Evolutionary conservation across 2,113 vertebrate species (phyloP), one percentile per base, ranked within the genome.

Genomic region (Campylomormyrus numenius): DNA sequence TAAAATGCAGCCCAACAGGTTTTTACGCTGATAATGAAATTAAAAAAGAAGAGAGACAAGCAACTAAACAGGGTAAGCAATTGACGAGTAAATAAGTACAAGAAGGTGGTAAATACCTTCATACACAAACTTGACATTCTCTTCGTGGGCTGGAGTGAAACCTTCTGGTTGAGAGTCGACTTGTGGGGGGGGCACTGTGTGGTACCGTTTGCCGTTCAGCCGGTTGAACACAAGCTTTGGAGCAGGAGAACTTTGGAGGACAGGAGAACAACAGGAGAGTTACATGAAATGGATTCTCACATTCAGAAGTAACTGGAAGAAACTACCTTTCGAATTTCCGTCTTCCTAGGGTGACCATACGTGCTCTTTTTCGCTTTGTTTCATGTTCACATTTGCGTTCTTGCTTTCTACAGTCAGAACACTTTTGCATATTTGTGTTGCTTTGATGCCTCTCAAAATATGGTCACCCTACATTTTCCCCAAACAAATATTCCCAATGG

Each of bases 161-260:
- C 93, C 95, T 83, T 97, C 97, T 21, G 95, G 94, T 1, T 94
- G 93, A 21, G 89, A 91, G 1, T 94, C 93, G 3, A 93, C 10
- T 1, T 95, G 94, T 1, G 94, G 93, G 17, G 87, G 91, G 1
- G 91, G 39, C 3, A 93, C 94, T 27, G 96, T 91, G 0, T 94
- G 96, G 2, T 96, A 95, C 93, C 96, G 96, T 91, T 96, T 98
- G 74, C 97, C 97, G 0, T 97, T 98, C 77, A 95, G 95, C 48
- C 97, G 96, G 94, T 96, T 98, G 95, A 99, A 99, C 90, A 99
- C 95, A 0, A 98, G 96, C 94, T 97, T 98, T 10, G 96, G 97
- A 0, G 95, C 94, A 1, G 96, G 93, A 77, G 96, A 96, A 92
- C 88, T 88, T 89, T 52, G 24, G 88, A 52, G 46, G 39, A 83